Base-by-base conservation (phyloP, 92 coral and sea anemone genomes). In the Zoanthus gigantus region DNA sequence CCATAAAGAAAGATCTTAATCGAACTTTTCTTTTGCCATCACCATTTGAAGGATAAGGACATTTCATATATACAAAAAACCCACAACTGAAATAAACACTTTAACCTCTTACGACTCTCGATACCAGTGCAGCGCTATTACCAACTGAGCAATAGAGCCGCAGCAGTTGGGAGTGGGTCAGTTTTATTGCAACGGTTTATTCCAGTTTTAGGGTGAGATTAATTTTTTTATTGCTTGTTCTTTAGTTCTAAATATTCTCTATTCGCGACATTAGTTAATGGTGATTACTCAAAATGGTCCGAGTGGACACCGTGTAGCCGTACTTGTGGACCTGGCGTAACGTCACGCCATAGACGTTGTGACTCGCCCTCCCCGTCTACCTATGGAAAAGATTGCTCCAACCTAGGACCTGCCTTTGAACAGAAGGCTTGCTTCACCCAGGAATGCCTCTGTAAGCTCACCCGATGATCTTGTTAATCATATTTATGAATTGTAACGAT, bases 241-340 rank as follows among this genome's bases (percentile, higher is more conserved):
- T 37, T 37, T 4, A 37, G 42, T 18, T 7, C 10, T 63, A 28
- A 52, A 52, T 23, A 13, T 31, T 32, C 47, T 44, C 73, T 56
- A 30, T 15, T 88, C 42, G n/a, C n/a, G 52, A 42, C 53, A 1
- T 28, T 66, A 97, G 99, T 95, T 66, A 94, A 97, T 50, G 99
- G 99, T 18, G 98, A 94, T 9, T 97, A 87, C 85, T 92, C 97
- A 18, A 92, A 52, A 0, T 97, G 97, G 94, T 83, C 98, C 34
- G 93, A 81, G 18, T 97, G 98, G 98, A 92, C 98, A 46, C 72
- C 90, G 10, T 97, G 99, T 87, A 95, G 98, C 72, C 93, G 98
- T 12, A 90, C 93, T 14, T 97, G 99, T 71, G 98, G 98, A 9
- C 98, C 99, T 77, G 99, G 99, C 31, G 96, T 97, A 74, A 92